Conservation (phyloP, 1,140 invertebrate species). For the Tetranychus cinnabarinus region DNA sequence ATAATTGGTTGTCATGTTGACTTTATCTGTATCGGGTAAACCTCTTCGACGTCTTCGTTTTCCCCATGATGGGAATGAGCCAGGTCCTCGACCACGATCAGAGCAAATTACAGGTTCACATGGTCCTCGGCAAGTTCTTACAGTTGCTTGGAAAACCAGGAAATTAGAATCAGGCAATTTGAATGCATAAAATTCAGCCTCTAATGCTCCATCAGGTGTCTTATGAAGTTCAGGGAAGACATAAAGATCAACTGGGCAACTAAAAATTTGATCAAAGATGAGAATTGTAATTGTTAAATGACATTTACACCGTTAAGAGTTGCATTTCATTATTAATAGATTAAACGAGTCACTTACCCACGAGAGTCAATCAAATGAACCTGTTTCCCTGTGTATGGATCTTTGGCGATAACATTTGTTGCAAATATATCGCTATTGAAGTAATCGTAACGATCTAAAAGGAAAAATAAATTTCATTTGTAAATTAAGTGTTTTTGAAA, state of each 20-base stretch:
- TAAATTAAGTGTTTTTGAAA: background rate
- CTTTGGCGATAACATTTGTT: constrained; percentile 71
- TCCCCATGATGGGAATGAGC: constrained; percentile 16
- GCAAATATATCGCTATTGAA: constrained; percentile 50
- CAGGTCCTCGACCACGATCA: constrained; percentile 9
- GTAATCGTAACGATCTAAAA: constrained; percentile 15
- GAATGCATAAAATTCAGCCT: constrained; percentile 75
- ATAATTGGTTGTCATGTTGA: background rate
- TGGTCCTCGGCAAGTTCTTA: constrained; percentile 59
- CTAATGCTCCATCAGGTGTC: constrained; percentile 52
- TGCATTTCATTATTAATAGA: constrained; percentile 10
- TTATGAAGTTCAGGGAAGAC: constrained; percentile 73
- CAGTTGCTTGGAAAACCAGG: constrained; percentile 73
- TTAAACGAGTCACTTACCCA: constrained; percentile 31
- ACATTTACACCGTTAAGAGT: background rate
- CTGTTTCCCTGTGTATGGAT: constrained; percentile 67
- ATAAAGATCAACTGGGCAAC: constrained; percentile 68
- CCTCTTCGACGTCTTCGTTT: constrained; percentile 6
- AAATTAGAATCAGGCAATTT: constrained; percentile 86
- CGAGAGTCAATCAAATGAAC: constrained; percentile 69
- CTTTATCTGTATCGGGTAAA: background rate
- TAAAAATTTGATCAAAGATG: constrained; percentile 17
- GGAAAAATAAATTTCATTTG: constrained; percentile 1
- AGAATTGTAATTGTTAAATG: background rate
- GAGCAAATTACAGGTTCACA: constrained; percentile 44